Percentiles rank a stretch among this genome's conserved stretches.
These are phyloP conservation scores for Epizoanthus rinbou DNA, from an alignment of 92 coral and sea anemone species.

Conservation along the genomic window DNA sequence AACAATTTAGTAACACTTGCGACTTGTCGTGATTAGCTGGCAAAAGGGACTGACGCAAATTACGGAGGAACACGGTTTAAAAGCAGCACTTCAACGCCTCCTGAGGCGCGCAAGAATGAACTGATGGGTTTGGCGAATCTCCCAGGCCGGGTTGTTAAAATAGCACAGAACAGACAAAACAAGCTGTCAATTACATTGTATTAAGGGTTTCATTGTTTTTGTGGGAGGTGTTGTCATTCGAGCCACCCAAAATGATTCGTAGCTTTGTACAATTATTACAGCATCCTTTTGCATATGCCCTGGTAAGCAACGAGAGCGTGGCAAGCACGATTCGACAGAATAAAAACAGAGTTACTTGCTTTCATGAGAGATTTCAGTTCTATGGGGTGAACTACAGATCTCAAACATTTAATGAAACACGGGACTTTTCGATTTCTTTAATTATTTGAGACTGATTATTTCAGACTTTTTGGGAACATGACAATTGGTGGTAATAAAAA, in stretches of 20 bases:
- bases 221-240: constrained; percentile 37
- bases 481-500: constrained; percentile 20
- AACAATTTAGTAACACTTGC: neutral
- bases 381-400: neutral
- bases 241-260: constrained; percentile 32
- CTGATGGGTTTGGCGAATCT: constrained; percentile 37
- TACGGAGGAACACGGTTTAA: constrained; percentile 4
- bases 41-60: neutral
- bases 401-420: neutral
- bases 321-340: neutral
- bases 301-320: constrained; percentile 2
- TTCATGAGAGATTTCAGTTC: neutral
- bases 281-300: constrained; percentile 3
- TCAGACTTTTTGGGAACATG: neutral
- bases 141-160: constrained; percentile 60
- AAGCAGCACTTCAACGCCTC: constrained; percentile 6
- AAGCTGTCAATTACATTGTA: constrained; percentile 79
- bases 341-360: neutral
- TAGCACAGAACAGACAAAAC: constrained; percentile 60
- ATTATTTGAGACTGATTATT: neutral
- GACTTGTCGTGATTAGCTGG: neutral
- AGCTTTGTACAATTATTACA: constrained; percentile 26
- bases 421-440: constrained; percentile 15
- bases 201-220: constrained; percentile 64
- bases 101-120: constrained; percentile 34